Evolutionary conservation across 2,888 invertebrate genomes (phyloP).

Genomic region (Melinopterus prodromus): DNA sequence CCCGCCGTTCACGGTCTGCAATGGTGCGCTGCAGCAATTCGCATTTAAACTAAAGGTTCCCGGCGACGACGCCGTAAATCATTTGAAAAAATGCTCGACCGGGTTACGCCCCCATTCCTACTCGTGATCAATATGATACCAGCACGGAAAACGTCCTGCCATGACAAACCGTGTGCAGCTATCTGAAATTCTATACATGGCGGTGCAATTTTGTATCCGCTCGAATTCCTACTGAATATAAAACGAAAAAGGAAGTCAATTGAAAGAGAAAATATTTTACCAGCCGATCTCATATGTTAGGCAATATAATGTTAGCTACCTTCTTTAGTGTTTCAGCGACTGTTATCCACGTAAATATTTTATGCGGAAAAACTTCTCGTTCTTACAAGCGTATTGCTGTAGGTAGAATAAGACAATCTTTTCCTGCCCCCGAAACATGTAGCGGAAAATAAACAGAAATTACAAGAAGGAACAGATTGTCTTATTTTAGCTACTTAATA

Average conservation of each 20-base stretch:
- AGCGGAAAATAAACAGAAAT: no score
- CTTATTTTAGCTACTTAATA: no score
- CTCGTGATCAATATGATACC: neutral
- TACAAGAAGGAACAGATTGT: no score
- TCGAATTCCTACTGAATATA: neutral
- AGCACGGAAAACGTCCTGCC: neutral
- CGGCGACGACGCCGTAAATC: neutral
- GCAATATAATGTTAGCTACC: neutral
- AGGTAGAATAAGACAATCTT: no score
- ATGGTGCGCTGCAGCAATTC: neutral
- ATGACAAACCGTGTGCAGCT: constrained; percentile 4
- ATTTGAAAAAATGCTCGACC: constrained; percentile 4
- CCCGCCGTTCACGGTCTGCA: neutral
- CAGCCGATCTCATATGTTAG: neutral
- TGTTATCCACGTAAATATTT: neutral
- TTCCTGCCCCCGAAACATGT: no score
- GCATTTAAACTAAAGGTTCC: constrained; percentile 4
- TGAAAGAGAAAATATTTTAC: constrained; percentile 4
- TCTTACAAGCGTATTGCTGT: no score
- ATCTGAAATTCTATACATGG: constrained; percentile 4
- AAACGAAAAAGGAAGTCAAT: neutral
- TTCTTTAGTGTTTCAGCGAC: neutral
- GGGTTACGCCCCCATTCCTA: neutral
- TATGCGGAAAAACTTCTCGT: no score
- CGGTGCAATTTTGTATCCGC: constrained; percentile 4